Evolutionary conservation across 2,888 invertebrate genomes (phyloP).

Genomic region (Nymphalis polychloros): DNA sequence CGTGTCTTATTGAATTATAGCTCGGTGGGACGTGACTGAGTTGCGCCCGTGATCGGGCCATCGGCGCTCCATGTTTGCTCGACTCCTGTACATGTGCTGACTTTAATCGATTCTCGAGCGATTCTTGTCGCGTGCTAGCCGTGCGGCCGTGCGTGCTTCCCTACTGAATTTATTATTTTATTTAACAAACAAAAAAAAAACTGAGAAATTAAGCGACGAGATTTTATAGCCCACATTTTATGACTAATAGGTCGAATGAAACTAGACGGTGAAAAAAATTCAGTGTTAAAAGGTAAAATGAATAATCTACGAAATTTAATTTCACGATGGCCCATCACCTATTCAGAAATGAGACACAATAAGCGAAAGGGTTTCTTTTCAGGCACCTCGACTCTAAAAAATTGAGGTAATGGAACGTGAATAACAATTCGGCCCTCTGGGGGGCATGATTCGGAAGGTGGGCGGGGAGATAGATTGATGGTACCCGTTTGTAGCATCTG

Average conservation of each 20-base stretch:
- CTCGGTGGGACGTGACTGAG: constrained; percentile 62
- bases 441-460: constrained; percentile 47
- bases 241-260: background rate
- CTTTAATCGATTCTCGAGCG: constrained; percentile 70
- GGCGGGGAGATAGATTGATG: constrained; percentile 73
- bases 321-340: constrained; percentile 64
- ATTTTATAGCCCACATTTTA: background rate
- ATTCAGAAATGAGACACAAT: constrained; percentile 75
- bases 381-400: constrained; percentile 76
- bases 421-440: constrained; percentile 72
- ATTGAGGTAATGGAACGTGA: constrained; percentile 81
- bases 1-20: constrained; percentile 74
- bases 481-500: constrained; percentile 80
- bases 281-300: constrained; percentile 50
- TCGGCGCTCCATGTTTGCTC: constrained; percentile 68
- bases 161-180: constrained; percentile 26
- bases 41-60: constrained; percentile 56
- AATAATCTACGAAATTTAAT: constrained; percentile 71
- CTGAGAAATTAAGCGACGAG: background rate
- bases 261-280: constrained; percentile 43
- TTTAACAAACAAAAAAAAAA: constrained; percentile 11
- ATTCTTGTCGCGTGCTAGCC: constrained; percentile 56
- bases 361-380: constrained; percentile 78
- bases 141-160: constrained; percentile 46
- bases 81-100: constrained; percentile 65